Conservation (phyloP, 2,113 vertebrate species). For the Morone chrysops region DNA sequence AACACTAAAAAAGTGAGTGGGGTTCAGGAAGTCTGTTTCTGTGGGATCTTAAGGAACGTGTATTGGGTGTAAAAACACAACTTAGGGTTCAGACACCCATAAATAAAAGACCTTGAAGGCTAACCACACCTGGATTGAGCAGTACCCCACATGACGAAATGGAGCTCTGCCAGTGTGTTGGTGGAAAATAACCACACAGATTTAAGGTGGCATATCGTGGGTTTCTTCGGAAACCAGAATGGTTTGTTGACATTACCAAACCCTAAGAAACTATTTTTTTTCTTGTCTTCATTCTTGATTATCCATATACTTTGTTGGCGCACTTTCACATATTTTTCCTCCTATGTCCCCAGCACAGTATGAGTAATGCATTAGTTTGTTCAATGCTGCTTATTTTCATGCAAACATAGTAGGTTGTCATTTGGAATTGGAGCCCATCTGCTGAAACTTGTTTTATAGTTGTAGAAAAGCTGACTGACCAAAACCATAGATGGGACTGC, state of each 20-base stretch:
- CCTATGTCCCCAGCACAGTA: not conserved
- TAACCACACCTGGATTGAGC: slow-evolving; percentile 43
- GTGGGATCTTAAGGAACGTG: slow-evolving; percentile 49
- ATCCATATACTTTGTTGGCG: not conserved
- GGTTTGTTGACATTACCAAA: too few species aligned
- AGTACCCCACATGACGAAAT: slow-evolving; percentile 1
- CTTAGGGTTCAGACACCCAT: slow-evolving; percentile 47
- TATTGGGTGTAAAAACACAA: slow-evolving; percentile 58
- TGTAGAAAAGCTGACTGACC: slow-evolving; percentile 32
- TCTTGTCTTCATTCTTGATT: not conserved
- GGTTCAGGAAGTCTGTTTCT: slow-evolving; percentile 55
- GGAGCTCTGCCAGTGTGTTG: slow-evolving; percentile 17
- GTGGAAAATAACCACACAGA: slow-evolving; percentile 11
- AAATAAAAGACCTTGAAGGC: slow-evolving; percentile 51
- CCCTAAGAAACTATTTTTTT: not conserved
- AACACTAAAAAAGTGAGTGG: slow-evolving; percentile 33
- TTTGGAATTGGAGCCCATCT: slow-evolving; percentile 23
- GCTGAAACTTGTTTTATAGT: slow-evolving; percentile 18
- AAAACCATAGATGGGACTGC: slow-evolving; percentile 8
- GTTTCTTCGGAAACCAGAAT: not conserved
- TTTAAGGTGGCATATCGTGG: slow-evolving; percentile 9
- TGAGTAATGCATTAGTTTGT: not conserved
- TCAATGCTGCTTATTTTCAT: not conserved
- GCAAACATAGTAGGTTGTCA: slow-evolving; percentile 2
- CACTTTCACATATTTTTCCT: not conserved